A percentile compares a stretch with the other conserved stretches of the same genome.
These are phyloP conservation scores for Troglohyphantes excavatus DNA, from an alignment of 2,888 invertebrate species.

Conservation along the genomic window DNA sequence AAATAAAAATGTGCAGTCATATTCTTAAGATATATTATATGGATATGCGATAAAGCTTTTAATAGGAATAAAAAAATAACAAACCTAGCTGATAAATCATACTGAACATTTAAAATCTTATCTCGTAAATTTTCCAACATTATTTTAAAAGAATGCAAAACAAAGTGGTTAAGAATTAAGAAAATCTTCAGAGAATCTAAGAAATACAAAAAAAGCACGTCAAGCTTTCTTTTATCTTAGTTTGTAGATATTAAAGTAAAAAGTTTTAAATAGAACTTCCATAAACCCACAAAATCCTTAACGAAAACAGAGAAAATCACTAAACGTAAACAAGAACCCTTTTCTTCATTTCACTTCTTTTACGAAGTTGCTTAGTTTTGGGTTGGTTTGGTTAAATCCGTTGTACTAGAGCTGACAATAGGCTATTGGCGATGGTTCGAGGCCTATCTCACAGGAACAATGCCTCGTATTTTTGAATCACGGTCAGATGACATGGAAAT, in stretches of 20 bases:
- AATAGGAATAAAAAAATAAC: not conserved
- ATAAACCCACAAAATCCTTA: no score
- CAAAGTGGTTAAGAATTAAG: not conserved
- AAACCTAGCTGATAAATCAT: conserved; percentile 83
- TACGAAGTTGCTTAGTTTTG: not conserved
- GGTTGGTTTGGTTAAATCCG: no score
- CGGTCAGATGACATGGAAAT: no score
- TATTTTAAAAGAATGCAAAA: not conserved
- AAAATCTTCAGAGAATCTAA: not conserved
- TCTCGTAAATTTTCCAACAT: conserved; percentile 84
- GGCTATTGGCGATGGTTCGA: no score
- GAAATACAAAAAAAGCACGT: no score
- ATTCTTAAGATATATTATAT: no score
- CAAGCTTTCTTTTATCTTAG: not conserved
- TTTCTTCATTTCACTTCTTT: conserved; percentile 18
- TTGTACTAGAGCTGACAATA: no score
- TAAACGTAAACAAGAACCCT: conserved; percentile 34
- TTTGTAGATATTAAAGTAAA: not conserved
- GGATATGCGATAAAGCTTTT: no score
- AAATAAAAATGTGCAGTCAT: no score
- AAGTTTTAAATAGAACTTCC: not conserved
- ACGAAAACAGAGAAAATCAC: no score
- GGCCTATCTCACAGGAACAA: no score
- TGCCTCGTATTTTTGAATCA: no score
- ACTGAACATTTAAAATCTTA: conserved; percentile 84